A percentile compares a stretch with the other conserved stretches of the same genome.
These are phyloP conservation scores for Gallinago solitaria DNA, from an alignment of 2,797 vertebrate genomes.

Conservation along the genomic window DNA sequence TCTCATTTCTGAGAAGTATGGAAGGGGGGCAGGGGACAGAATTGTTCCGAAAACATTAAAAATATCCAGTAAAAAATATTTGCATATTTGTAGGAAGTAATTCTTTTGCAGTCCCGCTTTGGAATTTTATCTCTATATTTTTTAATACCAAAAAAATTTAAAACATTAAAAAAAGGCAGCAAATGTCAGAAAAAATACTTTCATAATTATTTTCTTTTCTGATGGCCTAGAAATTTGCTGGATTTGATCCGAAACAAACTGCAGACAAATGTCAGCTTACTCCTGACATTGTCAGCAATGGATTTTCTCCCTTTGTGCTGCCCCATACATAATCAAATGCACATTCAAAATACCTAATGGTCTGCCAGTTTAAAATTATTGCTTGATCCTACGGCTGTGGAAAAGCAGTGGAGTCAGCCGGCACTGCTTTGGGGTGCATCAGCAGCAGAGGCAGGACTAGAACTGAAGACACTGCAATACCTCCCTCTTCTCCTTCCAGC, in stretches of 20 bases:
- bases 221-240: background rate
- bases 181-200: background rate
- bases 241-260: background rate
- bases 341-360: constrained; percentile 43
- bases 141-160: background rate
- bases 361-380: constrained; percentile 41
- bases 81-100: background rate
- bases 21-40: background rate
- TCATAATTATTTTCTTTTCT: background rate
- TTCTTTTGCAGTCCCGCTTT: background rate
- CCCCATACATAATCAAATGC: background rate
- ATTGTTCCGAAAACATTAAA: background rate
- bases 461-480: constrained; percentile 61
- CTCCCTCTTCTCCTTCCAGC: constrained; percentile 31
- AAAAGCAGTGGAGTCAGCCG: constrained; percentile 51
- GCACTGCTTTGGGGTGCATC: constrained; percentile 41
- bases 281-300: constrained; percentile 41
- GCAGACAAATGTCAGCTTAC: constrained; percentile 33
- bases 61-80: background rate
- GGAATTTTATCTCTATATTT: background rate
- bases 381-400: constrained; percentile 20
- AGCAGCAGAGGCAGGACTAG: background rate
- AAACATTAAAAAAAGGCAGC: background rate
- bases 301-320: constrained; percentile 48
- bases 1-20: background rate